A percentile compares a stretch with the other conserved stretches of the same genome.
These are phyloP conservation scores for Tupaia tana DNA, from an alignment of 2,113 vertebrate genomes.

Conservation along the genomic window DNA sequence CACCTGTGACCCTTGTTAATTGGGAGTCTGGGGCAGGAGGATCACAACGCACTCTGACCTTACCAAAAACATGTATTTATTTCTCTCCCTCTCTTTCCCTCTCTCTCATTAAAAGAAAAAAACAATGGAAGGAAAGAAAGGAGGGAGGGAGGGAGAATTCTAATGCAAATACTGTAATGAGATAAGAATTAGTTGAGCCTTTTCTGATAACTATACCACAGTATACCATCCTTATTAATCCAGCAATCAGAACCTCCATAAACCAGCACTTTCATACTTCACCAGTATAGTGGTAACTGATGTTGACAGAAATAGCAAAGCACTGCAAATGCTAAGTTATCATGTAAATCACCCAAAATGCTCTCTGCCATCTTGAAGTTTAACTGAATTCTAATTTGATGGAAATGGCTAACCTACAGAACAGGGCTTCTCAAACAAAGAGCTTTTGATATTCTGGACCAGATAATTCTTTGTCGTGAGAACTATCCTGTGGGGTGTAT, in stretches of 20 bases:
- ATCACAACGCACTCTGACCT: no score
- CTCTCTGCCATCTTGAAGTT: background rate
- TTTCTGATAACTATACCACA: background rate
- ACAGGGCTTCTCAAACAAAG: background rate
- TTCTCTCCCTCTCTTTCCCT: no score
- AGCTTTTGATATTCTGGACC: background rate
- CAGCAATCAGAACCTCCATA: background rate
- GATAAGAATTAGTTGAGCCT: constrained; percentile 12
- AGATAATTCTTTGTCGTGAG: background rate
- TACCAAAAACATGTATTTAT: no score
- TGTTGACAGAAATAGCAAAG: background rate
- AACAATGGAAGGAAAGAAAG: no score
- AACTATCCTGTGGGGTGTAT: background rate
- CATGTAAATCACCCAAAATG: background rate
- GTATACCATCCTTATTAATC: background rate
- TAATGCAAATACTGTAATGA: constrained; percentile 9
- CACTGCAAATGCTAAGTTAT: background rate
- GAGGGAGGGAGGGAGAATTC: background rate
- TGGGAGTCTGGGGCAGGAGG: no score
- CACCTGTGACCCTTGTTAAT: no score
- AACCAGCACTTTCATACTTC: background rate
- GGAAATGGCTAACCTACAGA: background rate
- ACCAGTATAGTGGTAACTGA: background rate
- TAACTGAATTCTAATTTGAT: constrained; percentile 9
- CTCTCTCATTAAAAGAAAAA: no score